These are phyloP conservation scores for Plagodis dolabraria DNA, from an alignment of 2,888 invertebrate species.

Conservation along the genomic window DNA sequence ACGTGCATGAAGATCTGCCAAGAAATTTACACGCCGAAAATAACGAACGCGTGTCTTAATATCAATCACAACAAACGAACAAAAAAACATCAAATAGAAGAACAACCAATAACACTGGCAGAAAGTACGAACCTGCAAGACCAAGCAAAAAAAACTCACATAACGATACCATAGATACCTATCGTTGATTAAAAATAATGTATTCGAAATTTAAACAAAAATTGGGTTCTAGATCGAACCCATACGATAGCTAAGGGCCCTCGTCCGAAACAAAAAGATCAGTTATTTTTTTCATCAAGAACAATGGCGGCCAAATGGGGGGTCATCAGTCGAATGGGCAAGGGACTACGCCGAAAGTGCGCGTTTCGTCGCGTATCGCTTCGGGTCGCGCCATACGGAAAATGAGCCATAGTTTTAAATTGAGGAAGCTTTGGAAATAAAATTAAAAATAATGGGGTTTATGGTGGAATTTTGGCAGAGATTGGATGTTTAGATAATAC, in stretches of 20 bases:
- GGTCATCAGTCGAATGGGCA: constrained; percentile 39
- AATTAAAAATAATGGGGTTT: constrained; percentile 4
- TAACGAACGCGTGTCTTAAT: no score
- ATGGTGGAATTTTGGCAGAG: background rate
- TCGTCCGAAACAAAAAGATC: constrained; percentile 34
- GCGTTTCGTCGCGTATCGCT: constrained; percentile 12
- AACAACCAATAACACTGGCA: no score
- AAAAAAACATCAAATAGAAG: no score
- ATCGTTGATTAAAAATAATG: constrained; percentile 1
- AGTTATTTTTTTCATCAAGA: constrained; percentile 43
- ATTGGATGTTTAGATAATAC: background rate
- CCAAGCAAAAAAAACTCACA: no score
- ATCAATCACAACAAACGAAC: no score
- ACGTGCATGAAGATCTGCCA: no score
- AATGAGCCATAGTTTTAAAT: constrained; percentile 15
- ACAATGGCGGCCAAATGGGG: constrained; percentile 37
- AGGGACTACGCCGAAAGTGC: constrained; percentile 28
- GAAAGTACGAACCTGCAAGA: no score
- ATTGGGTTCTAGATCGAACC: constrained; percentile 13
- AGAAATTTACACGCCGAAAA: no score
- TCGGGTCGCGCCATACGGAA: constrained; percentile 8
- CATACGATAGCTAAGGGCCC: constrained; percentile 16
- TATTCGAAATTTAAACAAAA: constrained; percentile 32
- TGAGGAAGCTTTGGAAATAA: constrained; percentile 3
- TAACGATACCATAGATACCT: background rate